Evolutionary conservation across 2,113 vertebrate species (phyloP), one percentile per base, ranked within the genome.

Genomic region (Oryctolagus cuniculus): DNA sequence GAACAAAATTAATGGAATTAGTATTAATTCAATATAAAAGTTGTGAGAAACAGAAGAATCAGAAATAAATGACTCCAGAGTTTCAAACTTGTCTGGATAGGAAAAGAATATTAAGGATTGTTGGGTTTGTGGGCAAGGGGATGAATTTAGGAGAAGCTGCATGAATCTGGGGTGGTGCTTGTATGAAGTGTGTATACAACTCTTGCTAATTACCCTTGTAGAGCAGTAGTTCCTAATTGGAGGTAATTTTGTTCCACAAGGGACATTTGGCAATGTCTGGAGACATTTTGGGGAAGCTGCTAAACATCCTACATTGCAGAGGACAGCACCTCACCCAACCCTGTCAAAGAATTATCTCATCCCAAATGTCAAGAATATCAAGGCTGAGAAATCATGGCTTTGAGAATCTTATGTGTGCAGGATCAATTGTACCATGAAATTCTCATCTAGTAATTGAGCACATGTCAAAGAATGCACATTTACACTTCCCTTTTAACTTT

Each of bases 171-270:
- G 24, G 10, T 94, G n/a, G 34, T 61, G 55, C 22, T 58, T 67
- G 13, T 88, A 29, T n/a, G 13, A 77, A 90, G 12, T n/a, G 12
- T n/a, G 38, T 86, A 91, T 91, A 67, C 29, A 91, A 87, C 22
- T 61, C 75, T 94, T 61, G 67, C 29, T 87, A 64, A 22, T 92
- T 90, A 58, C 22, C 78, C 34, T 66, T 27, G 44, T 78, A 31
- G 53, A 81, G 73, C 44, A 78, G 10, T 78, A n/a, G 25, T 74
- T 89, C 34, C 94, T 77, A 38, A 19, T 4, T n/a, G 21, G 61
- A 82, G 69, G 44, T 34, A 36, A 15, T 87, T 79, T 86, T 74
- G 15, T 10, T 17, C 55, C 58, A 67, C 16, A 72, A 61, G 49
- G n/a, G 10, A 58, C 55, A 34, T 74, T 88, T 88, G 51, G 49